Base-by-base conservation (phyloP, 2,888 invertebrate species). In the Bedellia somnulentella region DNA sequence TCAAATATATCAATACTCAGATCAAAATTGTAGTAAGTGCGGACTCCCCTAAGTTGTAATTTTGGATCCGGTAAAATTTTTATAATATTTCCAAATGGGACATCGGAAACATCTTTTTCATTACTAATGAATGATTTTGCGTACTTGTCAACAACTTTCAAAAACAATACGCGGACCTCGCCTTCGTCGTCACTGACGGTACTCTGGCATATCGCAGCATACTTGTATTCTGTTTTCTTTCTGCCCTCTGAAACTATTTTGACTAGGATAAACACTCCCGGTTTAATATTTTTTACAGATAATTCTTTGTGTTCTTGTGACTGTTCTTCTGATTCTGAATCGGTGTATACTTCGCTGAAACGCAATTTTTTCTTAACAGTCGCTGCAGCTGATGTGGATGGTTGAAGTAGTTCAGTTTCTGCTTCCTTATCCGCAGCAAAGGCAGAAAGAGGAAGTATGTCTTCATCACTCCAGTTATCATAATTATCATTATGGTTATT, bases 61-160 rank as follows among this genome's bases (percentile, higher is more conserved):
- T 10, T 27, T 14, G 27, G 27, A 11, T 27, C 16, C 27, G 27
- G 27, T 27, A 27, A 27, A 27, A 27, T 27, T 27, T 11, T 27
- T 3, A 27, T 2, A 16, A 27, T 27, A 27, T 27, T 27, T 27
- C 15, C 27, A 16, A 27, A 27, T 16, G 27, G 27, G 27, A 27
- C 16, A 27, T 27, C 27, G 17, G 27, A 27, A 27, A 27, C 16
- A 11, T 15, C 27, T 16, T 27, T 9, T 5, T 27, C 16, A 11
- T 27, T 27, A 11, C 16, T 27, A 22, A 21, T 21, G n/a, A 21
- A 21, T 21, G n/a, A 3, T 21, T 21, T 21, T 10, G 21, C 21
- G n/a, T 21, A n/a, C 8, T 21, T 10, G n/a, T 8, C 21, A 21
- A 21, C n/a, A 8, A 21, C n/a, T 21, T 21, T 21, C 21, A 21